Conservation (phyloP, 2,888 invertebrate genomes). For the Hylaea fasciaria region DNA sequence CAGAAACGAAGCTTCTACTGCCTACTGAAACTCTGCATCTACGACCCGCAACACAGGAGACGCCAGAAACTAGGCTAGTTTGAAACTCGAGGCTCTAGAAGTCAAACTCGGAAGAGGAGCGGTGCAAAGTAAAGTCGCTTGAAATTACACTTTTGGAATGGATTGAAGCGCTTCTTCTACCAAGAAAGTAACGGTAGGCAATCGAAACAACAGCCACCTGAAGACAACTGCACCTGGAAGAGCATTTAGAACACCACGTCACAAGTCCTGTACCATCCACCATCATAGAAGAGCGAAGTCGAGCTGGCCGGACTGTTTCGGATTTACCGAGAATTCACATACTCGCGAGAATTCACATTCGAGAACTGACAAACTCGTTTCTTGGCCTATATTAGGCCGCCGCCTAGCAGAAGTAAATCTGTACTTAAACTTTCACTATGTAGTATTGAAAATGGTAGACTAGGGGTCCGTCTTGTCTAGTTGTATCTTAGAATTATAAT, state of each 20-base stretch:
- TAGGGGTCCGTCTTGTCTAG: conserved; percentile 17
- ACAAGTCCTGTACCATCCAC: not conserved
- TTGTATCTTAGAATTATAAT: conserved; percentile 1
- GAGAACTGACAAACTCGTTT: not conserved
- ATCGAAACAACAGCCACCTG: too few species aligned
- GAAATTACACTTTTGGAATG: not conserved
- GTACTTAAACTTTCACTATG: conserved; percentile 64
- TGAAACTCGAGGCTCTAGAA: conserved; percentile 1
- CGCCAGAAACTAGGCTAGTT: conserved; percentile 47
- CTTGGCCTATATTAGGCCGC: conserved; percentile 69
- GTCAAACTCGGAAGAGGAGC: not conserved
- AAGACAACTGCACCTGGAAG: too few species aligned
- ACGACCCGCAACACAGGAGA: conserved; percentile 50
- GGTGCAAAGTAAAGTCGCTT: not conserved
- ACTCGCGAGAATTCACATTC: too few species aligned
- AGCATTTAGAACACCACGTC: not conserved
- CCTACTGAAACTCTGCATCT: conserved; percentile 70
- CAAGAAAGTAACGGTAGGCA: not conserved
- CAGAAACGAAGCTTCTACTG: conserved; percentile 55
- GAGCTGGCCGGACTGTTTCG: not conserved
- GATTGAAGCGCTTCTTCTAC: not conserved
- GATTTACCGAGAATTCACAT: conserved; percentile 1
- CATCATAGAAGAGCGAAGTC: not conserved
- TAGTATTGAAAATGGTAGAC: conserved; percentile 56
- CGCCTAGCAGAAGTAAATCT: conserved; percentile 70